Base-by-base conservation (phyloP, 1,140 invertebrate species). In the Drosophila mayri region DNA sequence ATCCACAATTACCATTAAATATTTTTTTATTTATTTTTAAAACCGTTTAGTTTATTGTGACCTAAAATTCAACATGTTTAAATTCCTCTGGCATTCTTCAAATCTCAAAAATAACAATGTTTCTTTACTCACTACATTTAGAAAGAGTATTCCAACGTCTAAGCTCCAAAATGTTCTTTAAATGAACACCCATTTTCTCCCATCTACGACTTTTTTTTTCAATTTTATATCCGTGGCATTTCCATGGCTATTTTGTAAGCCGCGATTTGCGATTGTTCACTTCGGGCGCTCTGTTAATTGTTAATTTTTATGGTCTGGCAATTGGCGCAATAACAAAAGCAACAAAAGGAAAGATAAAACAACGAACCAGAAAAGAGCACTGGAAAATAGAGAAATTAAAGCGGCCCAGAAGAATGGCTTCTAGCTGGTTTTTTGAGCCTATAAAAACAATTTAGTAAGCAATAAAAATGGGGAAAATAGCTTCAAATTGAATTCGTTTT, bases 281-380 rank as follows among this genome's bases (percentile, higher is more conserved):
- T 85, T 71, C 40, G 47, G 81, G 78, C 65, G 76, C 59, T 79
- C 80, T 88, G 88, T 88, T 91, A 91, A 91, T 91, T 91, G 88
- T 91, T 87, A 91, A 85, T 81, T 91, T 91, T 91, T 91, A 91
- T 91, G 88, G 88, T 91, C 88, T 91, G 81, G 88, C 83, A 87
- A 90, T 79, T 91, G 82, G 57, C 41, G 47, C 35, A 61, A 38
- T 37, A 72, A 65, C 44, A 64, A 57, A 60, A 67, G 38, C 49
- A 68, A 47, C 40, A 66, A 38, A 22, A n/a, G 60, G 28, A 37
- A 22, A 50, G 59, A 57, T 57, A 43, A 38, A 46, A 47, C 18
- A 35, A 46, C 20, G 49, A 28, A 40, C 32, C 43, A 25, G 40
- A 57, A 57, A 68, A 47, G 30, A 58, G 49, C 66, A 46, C 64